A percentile compares a stretch with the other conserved stretches of the same genome.
These are phyloP conservation scores for Perca fluviatilis DNA, from an alignment of 2,113 vertebrate species.

Conservation along the genomic window DNA sequence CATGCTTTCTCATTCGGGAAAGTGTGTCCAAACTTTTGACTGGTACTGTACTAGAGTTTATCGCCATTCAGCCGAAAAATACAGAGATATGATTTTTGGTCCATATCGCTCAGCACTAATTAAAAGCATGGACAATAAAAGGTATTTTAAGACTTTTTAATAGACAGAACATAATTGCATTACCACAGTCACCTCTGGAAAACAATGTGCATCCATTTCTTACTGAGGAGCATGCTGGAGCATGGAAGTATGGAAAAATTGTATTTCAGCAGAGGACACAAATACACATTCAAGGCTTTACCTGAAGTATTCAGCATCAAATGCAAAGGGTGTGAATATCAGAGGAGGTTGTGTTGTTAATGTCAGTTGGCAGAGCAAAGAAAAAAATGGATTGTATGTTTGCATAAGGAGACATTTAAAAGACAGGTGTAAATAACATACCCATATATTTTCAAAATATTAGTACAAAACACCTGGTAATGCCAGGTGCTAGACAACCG, in stretches of 20 bases:
- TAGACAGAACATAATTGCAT: background rate
- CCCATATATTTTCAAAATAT: background rate
- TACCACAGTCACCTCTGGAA: background rate
- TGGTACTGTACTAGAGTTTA: too few species aligned
- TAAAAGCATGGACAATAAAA: too few species aligned
- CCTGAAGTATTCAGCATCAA: background rate
- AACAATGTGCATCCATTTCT: background rate
- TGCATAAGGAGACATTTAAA: slow-evolving; percentile 12
- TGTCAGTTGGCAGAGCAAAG: background rate
- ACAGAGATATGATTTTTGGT: too few species aligned
- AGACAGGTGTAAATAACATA: slow-evolving; percentile 30
- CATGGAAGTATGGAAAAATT: background rate
- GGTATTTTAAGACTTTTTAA: too few species aligned
- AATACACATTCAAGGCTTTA: slow-evolving; percentile 6
- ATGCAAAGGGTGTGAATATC: slow-evolving; percentile 12
- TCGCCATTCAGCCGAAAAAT: too few species aligned
- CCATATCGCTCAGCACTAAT: too few species aligned
- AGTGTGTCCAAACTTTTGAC: too few species aligned
- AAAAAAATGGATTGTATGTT: slow-evolving; percentile 32
- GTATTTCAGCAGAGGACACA: background rate
- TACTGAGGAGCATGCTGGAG: background rate
- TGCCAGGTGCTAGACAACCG: slow-evolving; percentile 23
- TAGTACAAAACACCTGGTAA: slow-evolving; percentile 46
- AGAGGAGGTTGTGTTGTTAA: slow-evolving; percentile 1
- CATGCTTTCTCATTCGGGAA: too few species aligned